Evolutionary conservation across 1,140 invertebrate species (phyloP).

Genomic region (Lethrus apterus): DNA sequence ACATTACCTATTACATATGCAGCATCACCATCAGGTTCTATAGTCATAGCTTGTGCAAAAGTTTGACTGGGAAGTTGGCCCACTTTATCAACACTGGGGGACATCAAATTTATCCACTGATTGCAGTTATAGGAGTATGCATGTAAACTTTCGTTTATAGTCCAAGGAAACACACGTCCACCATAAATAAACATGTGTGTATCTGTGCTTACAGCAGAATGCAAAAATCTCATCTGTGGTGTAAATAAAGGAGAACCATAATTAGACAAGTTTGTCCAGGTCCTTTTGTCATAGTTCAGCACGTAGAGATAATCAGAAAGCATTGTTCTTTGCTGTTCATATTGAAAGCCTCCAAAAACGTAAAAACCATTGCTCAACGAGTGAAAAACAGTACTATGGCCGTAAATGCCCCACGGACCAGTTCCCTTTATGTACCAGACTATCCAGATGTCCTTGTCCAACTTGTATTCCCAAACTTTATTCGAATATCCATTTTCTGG

Average conservation of each 20-base stretch:
- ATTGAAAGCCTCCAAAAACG: conserved; percentile 81
- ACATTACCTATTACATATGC: conserved; percentile 80
- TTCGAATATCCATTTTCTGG: conserved; percentile 67
- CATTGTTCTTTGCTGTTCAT: conserved; percentile 41
- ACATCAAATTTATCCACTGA: conserved; percentile 71
- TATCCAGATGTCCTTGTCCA: conserved; percentile 54
- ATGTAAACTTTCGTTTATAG: conserved; percentile 66
- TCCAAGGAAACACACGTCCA: conserved; percentile 64
- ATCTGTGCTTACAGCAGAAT: conserved; percentile 79
- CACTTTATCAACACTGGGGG: conserved; percentile 59
- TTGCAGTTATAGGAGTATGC: conserved; percentile 88
- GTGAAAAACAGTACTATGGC: conserved; percentile 86
- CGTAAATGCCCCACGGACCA: conserved; percentile 75
- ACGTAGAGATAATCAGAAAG: conserved; percentile 70
- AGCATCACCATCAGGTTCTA: conserved; percentile 59
- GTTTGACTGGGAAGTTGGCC: conserved; percentile 64
- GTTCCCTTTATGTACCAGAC: conserved; percentile 61
- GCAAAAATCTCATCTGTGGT: conserved; percentile 74
- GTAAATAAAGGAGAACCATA: conserved; percentile 25
- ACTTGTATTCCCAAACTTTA: conserved; percentile 75
- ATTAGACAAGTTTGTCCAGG: conserved; percentile 62
- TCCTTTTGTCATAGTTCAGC: conserved; percentile 64
- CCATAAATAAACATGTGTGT: conserved; percentile 88
- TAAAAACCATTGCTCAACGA: conserved; percentile 74
- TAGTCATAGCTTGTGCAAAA: conserved; percentile 75